These are phyloP conservation scores for Cossypha caffra DNA, from an alignment of 2,797 vertebrate genomes.

Conservation along the genomic window DNA sequence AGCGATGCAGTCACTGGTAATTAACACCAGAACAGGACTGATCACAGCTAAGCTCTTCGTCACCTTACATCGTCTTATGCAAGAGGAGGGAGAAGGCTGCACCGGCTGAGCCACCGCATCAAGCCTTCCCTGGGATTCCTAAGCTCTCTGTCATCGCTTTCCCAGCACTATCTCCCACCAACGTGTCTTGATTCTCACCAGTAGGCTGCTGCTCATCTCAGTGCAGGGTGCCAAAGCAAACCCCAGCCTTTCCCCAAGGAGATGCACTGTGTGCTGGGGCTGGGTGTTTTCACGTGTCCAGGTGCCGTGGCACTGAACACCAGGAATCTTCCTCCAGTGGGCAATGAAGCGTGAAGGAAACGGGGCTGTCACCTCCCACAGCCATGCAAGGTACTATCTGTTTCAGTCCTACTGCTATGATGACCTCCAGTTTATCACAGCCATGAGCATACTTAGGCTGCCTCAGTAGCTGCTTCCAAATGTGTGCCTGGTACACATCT, in stretches of 20 bases:
- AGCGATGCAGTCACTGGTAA: neutral
- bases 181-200: neutral
- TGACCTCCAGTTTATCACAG: neutral
- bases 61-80: neutral
- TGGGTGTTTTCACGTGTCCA: neutral
- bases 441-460: accelerated
- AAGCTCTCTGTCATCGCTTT: neutral
- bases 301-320: accelerated
- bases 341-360: neutral
- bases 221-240: neutral
- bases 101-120: accelerated
- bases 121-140: constrained; percentile 46
- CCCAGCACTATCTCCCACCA: neutral
- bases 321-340: neutral
- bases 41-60: neutral
- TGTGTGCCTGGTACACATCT: accelerated
- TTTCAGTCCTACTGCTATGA: neutral
- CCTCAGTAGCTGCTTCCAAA: neutral
- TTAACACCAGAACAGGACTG: neutral
- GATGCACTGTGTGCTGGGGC: accelerated
- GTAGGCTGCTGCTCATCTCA: neutral
- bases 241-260: neutral
- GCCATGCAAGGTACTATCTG: neutral
- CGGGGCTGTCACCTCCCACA: accelerated
- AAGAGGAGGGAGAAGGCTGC: neutral